Conservation (phyloP, 2,113 vertebrate species). For the Noturus placidus region DNA sequence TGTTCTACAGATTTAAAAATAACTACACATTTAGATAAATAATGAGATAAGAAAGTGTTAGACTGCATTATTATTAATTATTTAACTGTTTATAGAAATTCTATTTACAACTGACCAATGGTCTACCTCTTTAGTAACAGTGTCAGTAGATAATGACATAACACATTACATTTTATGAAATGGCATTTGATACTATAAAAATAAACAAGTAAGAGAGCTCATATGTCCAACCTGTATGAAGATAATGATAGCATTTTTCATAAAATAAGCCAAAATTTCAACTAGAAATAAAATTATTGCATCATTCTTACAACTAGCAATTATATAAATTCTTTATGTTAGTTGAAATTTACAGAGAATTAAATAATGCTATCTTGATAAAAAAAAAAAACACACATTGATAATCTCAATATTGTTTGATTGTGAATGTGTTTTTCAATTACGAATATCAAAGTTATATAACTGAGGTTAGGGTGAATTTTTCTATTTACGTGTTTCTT, state of each 20-base stretch:
- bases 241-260: not conserved
- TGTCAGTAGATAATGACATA: not conserved
- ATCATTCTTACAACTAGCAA: not conserved
- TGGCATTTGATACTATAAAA: not conserved
- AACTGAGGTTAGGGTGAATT: constrained; percentile 1
- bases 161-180: too few relatives aligned
- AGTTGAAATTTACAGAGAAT: not conserved
- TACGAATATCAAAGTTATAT: not conserved
- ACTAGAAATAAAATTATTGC: not conserved
- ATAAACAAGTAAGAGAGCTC: not conserved
- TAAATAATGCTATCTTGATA: not conserved
- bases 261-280: not conserved
- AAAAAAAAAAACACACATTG: not conserved
- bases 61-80: not conserved
- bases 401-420: not conserved
- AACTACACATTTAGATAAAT: not conserved
- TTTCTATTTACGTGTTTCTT: constrained; percentile 26
- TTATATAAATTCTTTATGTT: not conserved
- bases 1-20: not conserved
- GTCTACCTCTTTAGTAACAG: not conserved
- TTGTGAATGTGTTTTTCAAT: not conserved
- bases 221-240: not conserved
- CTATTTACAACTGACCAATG: too few relatives aligned
- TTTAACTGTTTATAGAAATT: not conserved
- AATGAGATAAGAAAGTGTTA: not conserved